Evolutionary conservation across 2,888 invertebrate species (phyloP).

Genomic region (Hydriomena furcata): DNA sequence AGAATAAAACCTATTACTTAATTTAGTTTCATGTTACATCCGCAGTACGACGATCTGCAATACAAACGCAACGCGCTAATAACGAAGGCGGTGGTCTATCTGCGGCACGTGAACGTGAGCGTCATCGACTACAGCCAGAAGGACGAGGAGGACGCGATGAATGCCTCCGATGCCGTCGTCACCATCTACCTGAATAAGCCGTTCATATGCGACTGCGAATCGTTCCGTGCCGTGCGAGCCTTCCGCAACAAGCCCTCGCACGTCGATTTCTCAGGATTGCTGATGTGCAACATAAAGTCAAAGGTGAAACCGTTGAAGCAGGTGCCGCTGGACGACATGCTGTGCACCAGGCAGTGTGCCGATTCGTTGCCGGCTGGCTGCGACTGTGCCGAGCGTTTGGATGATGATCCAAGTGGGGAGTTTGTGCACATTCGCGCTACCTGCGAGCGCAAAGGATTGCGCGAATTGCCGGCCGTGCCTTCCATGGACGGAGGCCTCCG

Average conservation of each 20-base stretch:
- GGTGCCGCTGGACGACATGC: conserved; percentile 32
- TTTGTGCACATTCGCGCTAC: conserved; percentile 26
- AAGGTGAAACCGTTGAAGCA: conserved; percentile 31
- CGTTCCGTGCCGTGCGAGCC: conserved; percentile 25
- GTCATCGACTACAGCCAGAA: conserved; percentile 6
- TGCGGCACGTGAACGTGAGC: conserved; percentile 8
- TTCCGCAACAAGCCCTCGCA: background rate
- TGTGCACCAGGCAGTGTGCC: conserved; percentile 28
- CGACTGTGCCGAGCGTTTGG: conserved; percentile 6
- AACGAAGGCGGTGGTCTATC: background rate
- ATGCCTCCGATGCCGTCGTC: background rate
- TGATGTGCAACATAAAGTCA: too few relatives aligned
- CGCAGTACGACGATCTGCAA: conserved; percentile 25
- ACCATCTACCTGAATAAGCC: conserved; percentile 1
- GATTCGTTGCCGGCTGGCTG: background rate
- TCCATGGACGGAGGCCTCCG: too few relatives aligned
- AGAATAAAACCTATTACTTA: too few relatives aligned
- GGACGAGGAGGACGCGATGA: conserved; percentile 3
- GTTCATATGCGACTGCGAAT: conserved; percentile 33
- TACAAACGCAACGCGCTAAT: conserved; percentile 9
- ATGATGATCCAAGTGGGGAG: background rate
- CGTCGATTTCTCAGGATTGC: background rate
- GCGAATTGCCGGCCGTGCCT: background rate
- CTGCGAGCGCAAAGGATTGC: conserved; percentile 20
- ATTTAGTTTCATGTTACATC: too few relatives aligned